Conservation (phyloP, 2,797 vertebrate species). For the Heteromormyrus szaboi region DNA sequence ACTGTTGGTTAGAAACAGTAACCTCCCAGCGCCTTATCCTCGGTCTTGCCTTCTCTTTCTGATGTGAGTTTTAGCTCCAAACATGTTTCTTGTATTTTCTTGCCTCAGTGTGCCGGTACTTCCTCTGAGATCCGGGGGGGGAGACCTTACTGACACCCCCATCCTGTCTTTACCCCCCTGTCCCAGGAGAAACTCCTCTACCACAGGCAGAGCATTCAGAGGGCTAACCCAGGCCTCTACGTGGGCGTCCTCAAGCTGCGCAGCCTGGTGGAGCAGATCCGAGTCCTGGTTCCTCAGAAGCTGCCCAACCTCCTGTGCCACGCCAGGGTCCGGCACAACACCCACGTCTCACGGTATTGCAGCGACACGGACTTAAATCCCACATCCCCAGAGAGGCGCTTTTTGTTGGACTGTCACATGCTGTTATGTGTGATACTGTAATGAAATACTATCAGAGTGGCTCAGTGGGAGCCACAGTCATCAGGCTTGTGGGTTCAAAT, state of each 20-base stretch:
- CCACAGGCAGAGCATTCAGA: conserved; percentile 58
- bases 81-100: background rate
- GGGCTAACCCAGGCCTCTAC: conserved; percentile 58
- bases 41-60: background rate
- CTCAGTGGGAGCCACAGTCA: background rate
- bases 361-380: background rate
- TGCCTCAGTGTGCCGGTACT: background rate
- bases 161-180: background rate
- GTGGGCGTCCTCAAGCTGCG: conserved; percentile 67
- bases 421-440: background rate
- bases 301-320: conserved; percentile 66
- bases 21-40: background rate
- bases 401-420: background rate
- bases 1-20: background rate
- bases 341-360: conserved; percentile 60
- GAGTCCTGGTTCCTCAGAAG: conserved; percentile 63
- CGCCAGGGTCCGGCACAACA: conserved; percentile 56
- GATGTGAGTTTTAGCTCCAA: background rate
- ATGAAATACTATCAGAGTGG: background rate
- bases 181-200: conserved; percentile 60
- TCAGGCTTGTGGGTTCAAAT: background rate
- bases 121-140: background rate
- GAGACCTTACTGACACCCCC: background rate
- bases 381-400: background rate
- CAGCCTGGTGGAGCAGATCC: conserved; percentile 67